Conservation (phyloP, 1,140 invertebrate genomes). For the Eriocheir sinensis region DNA sequence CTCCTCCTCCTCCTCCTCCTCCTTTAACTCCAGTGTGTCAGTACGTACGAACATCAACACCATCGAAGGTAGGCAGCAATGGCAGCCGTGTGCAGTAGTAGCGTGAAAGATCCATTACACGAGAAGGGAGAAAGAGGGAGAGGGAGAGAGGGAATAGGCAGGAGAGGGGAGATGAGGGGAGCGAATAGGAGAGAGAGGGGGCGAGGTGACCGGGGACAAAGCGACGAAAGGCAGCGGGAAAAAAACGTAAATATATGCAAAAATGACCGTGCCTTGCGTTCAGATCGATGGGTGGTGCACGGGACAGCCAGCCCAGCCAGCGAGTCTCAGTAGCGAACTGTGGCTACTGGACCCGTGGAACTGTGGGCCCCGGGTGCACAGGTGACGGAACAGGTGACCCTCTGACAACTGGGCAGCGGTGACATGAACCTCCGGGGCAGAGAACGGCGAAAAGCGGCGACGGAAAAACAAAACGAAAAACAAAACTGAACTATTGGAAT, state of each 20-base stretch:
- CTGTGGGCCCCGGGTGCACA: neutral
- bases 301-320: too few relatives aligned
- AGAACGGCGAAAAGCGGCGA: neutral
- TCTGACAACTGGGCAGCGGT: neutral
- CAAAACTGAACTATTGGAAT: neutral
- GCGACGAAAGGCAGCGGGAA: constrained; percentile 11
- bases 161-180: neutral
- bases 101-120: too few relatives aligned
- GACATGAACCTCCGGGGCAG: neutral
- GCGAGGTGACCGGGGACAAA: neutral
- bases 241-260: constrained; percentile 60
- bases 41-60: too few relatives aligned
- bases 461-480: neutral
- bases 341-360: too few relatives aligned
- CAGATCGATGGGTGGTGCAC: constrained; percentile 56
- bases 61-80: neutral
- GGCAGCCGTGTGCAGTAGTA: too few relatives aligned
- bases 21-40: neutral
- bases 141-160: neutral
- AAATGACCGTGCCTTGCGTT: constrained; percentile 33
- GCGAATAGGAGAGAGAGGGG: too few relatives aligned
- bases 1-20: neutral
- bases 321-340: too few relatives aligned
- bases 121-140: neutral
- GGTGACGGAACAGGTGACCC: neutral